Conservation (phyloP, 2,113 vertebrate species). For the Gracilinanus agilis region DNA sequence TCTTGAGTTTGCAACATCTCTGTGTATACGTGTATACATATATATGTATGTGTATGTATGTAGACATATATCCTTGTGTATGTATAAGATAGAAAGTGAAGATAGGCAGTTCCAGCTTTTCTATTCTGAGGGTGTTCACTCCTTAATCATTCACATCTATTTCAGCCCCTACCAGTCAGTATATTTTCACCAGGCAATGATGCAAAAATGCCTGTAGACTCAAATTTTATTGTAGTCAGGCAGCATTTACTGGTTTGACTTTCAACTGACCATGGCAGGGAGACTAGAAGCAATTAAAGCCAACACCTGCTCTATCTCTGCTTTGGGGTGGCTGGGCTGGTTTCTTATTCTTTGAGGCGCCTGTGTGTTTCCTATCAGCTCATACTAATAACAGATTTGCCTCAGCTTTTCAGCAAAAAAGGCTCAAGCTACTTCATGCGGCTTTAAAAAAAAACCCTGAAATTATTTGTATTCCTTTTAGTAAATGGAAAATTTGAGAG, state of each 20-base stretch:
- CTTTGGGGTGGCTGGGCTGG: neutral
- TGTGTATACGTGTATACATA: neutral
- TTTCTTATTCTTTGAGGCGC: neutral
- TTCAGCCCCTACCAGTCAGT: conserved; percentile 12
- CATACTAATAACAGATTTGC: conserved; percentile 6
- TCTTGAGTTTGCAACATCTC: neutral
- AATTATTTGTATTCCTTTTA: conserved; percentile 51
- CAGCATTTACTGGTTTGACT: conserved; percentile 61
- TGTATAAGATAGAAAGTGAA: neutral
- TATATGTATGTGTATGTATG: neutral
- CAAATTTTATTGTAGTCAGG: conserved; percentile 60
- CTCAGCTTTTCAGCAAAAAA: neutral
- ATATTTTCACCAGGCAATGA: conserved; percentile 62
- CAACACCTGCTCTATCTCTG: conserved; percentile 49
- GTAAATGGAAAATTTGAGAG: conserved; percentile 53
- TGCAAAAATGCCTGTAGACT: conserved; percentile 55
- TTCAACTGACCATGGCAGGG: conserved; percentile 70
- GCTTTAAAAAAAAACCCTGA: conserved; percentile 16
- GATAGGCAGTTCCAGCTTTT: conserved; percentile 1
- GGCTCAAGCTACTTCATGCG: neutral
- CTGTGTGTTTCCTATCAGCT: neutral
- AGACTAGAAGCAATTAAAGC: conserved; percentile 58
- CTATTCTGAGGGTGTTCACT: neutral
- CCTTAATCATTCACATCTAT: neutral
- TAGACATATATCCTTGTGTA: neutral